Evolutionary conservation across 1,140 invertebrate genomes (phyloP), one percentile per base, ranked within the genome.

Genomic region (Oedothorax gibbosus): DNA sequence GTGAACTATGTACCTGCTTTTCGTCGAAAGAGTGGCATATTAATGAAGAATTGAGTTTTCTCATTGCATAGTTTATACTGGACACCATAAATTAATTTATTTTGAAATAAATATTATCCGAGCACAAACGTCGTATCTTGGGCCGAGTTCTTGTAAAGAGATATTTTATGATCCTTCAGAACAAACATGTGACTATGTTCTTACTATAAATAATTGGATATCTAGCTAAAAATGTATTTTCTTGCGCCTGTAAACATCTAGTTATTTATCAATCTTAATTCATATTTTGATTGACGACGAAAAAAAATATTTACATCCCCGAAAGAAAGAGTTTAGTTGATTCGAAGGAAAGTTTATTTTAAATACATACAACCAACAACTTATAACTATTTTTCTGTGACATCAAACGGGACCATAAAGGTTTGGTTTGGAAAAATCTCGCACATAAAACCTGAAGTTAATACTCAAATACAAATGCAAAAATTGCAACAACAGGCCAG

Each of bases 1-100:
- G 11, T 14, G 18, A 60, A 60, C n/a, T 50, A 62, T 15, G 35
- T 79, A 79, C 77, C 77, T 79, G 64, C 5, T 79, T 68, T 79
- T 79, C 77, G 77, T 65, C 77, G 77, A 79, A 79, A 79, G 66
- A 79, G 50, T 8, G 77, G 77, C 77, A 79, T 79, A 21, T 49
- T 79, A 68, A n/a, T n/a, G 51, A 66, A 54, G 11, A 57, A 35
- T n/a, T 79, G 49, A 54, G 20, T 15, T 66, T 79, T 79, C 51
- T 79, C 77, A 79, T 79, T 79, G 77, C 77, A 79, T 79, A 54
- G 21, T 79, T 79, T 68, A 35, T 62, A 79, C n/a, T 57, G 35
- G 57, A 60, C 54, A 75, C 72, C 72, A 75, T 75, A 60, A 49
- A 75, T 8, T 11, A 57, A n/a, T 75, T 75, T 57, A 21, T 72